Evolutionary conservation across 1,140 invertebrate genomes (phyloP).

Genomic region (Caenorhabditis brenneri): DNA sequence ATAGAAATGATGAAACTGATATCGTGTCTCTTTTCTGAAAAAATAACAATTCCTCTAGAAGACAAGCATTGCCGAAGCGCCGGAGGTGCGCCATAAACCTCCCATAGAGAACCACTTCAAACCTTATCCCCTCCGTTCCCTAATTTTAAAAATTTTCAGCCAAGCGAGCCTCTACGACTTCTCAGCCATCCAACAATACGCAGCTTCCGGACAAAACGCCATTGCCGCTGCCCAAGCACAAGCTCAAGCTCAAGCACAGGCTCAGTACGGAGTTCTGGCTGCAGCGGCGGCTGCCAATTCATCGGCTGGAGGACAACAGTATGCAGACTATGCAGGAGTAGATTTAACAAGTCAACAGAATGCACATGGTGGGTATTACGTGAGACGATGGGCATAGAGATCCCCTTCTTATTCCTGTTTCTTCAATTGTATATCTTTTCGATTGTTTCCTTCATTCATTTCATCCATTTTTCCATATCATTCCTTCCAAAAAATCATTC

Average conservation of each 20-base stretch:
- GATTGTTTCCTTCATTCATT: neutral
- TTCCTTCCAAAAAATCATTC: neutral
- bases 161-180: constrained; percentile 42
- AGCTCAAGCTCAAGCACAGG: constrained; percentile 28
- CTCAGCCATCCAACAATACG: constrained; percentile 20
- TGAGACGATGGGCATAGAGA: constrained; percentile 38
- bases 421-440: neutral
- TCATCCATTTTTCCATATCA: neutral
- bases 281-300: constrained; percentile 35
- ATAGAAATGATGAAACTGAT: no score
- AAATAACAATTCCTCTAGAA: no score
- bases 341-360: neutral
- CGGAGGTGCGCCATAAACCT: no score
- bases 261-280: constrained; percentile 32
- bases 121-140: no score
- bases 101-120: no score
- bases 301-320: constrained; percentile 39
- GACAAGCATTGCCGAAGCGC: no score
- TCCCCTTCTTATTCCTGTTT: neutral
- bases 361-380: constrained; percentile 45
- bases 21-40: no score
- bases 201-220: constrained; percentile 13
- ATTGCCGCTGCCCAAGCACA: constrained; percentile 45
- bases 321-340: constrained; percentile 45
- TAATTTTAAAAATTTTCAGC: constrained; percentile 34